phyloP scores from a whole-genome alignment of 2,113 vertebrate genomes.

The Mustelus asterias region DNA sequence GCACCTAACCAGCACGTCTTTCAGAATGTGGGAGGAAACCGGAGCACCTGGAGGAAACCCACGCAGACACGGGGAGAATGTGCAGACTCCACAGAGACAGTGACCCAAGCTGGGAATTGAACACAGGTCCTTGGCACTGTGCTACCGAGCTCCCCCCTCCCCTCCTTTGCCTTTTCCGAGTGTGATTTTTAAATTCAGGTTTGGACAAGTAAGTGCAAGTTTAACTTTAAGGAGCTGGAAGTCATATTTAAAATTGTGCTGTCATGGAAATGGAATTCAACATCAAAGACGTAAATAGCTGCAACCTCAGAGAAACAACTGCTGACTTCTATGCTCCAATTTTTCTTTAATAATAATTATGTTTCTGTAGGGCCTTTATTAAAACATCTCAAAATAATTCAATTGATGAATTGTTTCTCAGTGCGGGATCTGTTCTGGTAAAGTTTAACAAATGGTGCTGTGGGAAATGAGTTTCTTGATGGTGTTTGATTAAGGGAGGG shows the following conservation, averaged over 20 bases:
- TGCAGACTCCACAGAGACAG: too few relatives aligned
- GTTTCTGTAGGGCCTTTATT: background rate
- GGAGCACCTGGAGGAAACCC: too few relatives aligned
- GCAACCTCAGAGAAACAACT: background rate
- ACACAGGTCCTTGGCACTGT: too few relatives aligned
- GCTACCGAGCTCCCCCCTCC: too few relatives aligned
- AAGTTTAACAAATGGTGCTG: background rate
- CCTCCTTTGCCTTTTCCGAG: background rate
- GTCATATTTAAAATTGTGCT: background rate
- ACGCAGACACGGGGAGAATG: too few relatives aligned
- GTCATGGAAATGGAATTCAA: background rate
- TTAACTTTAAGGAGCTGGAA: background rate
- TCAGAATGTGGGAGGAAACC: too few relatives aligned
- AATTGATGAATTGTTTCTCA: background rate
- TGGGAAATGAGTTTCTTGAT: background rate
- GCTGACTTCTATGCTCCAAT: background rate
- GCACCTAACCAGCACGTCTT: too few relatives aligned
- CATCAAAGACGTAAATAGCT: background rate
- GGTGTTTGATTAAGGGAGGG: background rate
- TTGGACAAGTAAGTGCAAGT: background rate
- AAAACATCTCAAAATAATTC: constrained; percentile 6
- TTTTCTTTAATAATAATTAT: background rate
- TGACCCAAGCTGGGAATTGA: too few relatives aligned
- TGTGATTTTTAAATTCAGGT: background rate
- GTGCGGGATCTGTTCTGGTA: background rate